Evolutionary conservation across 2,113 vertebrate genomes (phyloP).

Genomic region (Todiramphus saurophagus): DNA sequence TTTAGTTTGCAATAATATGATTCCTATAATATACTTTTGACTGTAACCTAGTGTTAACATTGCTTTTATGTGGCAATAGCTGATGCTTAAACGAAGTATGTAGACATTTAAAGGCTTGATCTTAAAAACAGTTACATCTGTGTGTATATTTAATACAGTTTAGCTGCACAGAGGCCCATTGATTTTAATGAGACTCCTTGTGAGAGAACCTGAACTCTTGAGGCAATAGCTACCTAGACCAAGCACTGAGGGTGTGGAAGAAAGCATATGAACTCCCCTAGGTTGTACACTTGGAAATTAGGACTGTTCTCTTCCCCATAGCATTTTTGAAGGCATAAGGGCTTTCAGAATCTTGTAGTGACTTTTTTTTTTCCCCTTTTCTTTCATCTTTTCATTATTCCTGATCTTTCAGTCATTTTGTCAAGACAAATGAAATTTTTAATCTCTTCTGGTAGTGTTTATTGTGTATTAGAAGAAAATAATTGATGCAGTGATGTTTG

Average conservation of each 20-base stretch:
- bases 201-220: neutral
- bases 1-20: neutral
- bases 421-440: neutral
- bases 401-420: neutral
- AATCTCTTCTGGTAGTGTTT: neutral
- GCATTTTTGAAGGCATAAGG: neutral
- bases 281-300: neutral
- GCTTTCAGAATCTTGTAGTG: neutral
- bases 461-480: neutral
- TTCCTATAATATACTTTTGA: neutral
- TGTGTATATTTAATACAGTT: neutral
- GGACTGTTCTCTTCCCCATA: neutral
- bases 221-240: neutral
- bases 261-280: neutral
- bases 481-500: neutral
- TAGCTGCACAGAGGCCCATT: neutral
- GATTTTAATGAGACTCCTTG: conserved; percentile 1
- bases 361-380: neutral
- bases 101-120: neutral
- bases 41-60: neutral
- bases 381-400: neutral
- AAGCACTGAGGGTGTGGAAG: neutral
- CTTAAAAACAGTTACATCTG: neutral
- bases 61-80: neutral
- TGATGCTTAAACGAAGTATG: neutral